These are phyloP conservation scores for Drosophila leonis DNA, from an alignment of 2,888 invertebrate species.

Conservation along the genomic window DNA sequence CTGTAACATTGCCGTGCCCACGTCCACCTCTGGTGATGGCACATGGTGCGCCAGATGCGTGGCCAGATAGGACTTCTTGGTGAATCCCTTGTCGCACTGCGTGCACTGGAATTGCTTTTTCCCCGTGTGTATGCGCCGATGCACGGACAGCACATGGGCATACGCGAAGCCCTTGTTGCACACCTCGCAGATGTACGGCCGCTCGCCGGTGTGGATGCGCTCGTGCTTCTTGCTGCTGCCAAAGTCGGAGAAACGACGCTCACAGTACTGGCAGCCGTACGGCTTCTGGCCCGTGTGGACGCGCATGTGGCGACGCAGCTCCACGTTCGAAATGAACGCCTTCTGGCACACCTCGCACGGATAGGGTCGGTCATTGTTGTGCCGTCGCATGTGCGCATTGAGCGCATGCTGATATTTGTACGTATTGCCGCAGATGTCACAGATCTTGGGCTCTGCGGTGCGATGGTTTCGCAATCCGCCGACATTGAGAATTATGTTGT, in stretches of 20 bases:
- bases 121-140: slow-evolving; percentile 84
- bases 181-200: slow-evolving; percentile 83
- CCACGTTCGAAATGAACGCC: slow-evolving; percentile 85
- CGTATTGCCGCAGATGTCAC: slow-evolving; percentile 84
- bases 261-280: slow-evolving; percentile 84
- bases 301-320: slow-evolving; percentile 85
- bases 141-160: slow-evolving; percentile 84
- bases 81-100: slow-evolving; percentile 84
- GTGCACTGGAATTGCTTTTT: slow-evolving; percentile 84
- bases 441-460: slow-evolving; percentile 75
- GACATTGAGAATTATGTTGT: slow-evolving; percentile 12
- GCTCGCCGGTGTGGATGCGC: slow-evolving; percentile 84
- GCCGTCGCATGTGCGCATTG: slow-evolving; percentile 85
- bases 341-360: slow-evolving; percentile 84
- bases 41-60: slow-evolving; percentile 82
- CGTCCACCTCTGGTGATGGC: not conserved
- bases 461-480: slow-evolving; percentile 40
- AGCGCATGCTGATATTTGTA: slow-evolving; percentile 85
- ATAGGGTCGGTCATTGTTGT: slow-evolving; percentile 83
- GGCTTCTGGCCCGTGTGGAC: slow-evolving; percentile 85
- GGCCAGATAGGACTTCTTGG: slow-evolving; percentile 83
- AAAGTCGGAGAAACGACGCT: slow-evolving; percentile 85
- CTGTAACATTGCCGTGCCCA: not conserved
- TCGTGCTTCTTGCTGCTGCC: slow-evolving; percentile 85
- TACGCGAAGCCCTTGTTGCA: slow-evolving; percentile 84